Evolutionary conservation across 2,888 invertebrate species (phyloP).

Genomic region (Caenorhabditis virilis): DNA sequence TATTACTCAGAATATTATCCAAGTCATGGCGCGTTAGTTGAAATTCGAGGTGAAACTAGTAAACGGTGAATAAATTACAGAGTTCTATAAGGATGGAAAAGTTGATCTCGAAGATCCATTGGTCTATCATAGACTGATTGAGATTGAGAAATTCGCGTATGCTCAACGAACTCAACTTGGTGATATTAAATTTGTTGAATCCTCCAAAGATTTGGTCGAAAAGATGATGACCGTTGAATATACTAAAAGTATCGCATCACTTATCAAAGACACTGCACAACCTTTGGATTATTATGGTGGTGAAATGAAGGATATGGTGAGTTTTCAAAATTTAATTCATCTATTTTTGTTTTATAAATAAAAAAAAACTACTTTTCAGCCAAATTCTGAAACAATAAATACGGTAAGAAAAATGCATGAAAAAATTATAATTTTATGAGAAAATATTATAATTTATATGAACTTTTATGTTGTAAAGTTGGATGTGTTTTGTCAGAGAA

Average conservation of each 20-base stretch:
- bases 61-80: conserved; percentile 28
- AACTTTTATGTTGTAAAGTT: no score
- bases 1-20: conserved; percentile 81
- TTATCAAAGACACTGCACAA: conserved; percentile 60
- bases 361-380: no score
- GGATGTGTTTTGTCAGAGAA: neutral
- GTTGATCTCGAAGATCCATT: conserved; percentile 64
- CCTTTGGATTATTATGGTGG: conserved; percentile 70
- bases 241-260: conserved; percentile 52
- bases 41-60: neutral
- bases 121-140: conserved; percentile 84
- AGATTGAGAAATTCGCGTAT: conserved; percentile 89
- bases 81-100: conserved; percentile 56
- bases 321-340: conserved; percentile 9
- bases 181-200: conserved; percentile 78
- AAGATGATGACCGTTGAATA: conserved; percentile 75
- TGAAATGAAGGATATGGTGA: conserved; percentile 36
- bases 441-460: no score
- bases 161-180: conserved; percentile 74
- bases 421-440: no score
- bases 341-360: neutral
- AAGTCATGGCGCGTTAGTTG: conserved; percentile 76
- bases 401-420: conserved; percentile 32
- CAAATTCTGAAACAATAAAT: conserved; percentile 32
- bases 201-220: conserved; percentile 76